A percentile compares a stretch with the other conserved stretches of the same genome.
These are phyloP conservation scores for Silurus glanis DNA, from an alignment of 2,113 vertebrate species.

Conservation along the genomic window DNA sequence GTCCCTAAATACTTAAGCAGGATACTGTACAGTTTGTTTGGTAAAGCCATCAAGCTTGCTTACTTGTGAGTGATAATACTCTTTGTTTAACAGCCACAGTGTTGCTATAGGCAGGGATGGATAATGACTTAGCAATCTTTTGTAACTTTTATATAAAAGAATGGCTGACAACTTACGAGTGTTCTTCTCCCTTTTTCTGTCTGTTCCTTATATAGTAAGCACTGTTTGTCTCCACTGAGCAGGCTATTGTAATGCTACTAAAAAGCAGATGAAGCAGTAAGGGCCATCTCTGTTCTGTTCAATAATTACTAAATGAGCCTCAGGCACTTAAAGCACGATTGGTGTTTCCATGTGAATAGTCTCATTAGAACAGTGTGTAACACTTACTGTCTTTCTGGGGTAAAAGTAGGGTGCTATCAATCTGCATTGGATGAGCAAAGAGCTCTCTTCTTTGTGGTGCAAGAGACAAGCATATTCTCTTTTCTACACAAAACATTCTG, in stretches of 20 bases:
- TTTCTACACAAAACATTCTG: background rate
- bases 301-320: constrained; percentile 9
- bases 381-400: background rate
- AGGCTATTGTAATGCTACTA: constrained; percentile 6
- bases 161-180: constrained; percentile 58
- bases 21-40: constrained; percentile 52
- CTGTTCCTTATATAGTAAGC: constrained; percentile 45
- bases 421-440: constrained; percentile 11
- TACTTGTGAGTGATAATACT: constrained; percentile 51
- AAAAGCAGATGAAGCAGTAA: constrained; percentile 2
- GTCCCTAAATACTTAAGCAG: constrained; percentile 57
- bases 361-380: constrained; percentile 11
- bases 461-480: background rate
- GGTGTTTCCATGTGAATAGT: constrained; percentile 23
- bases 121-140: constrained; percentile 50
- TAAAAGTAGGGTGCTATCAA: constrained; percentile 19
- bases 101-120: constrained; percentile 57
- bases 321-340: constrained; percentile 5
- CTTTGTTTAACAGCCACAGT: constrained; percentile 61
- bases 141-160: constrained; percentile 48
- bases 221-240: constrained; percentile 46
- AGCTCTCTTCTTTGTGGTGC: background rate
- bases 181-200: constrained; percentile 16
- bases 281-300: background rate
- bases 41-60: constrained; percentile 63